Conservation (phyloP, 2,888 invertebrate genomes). For the Heliconius sara region DNA sequence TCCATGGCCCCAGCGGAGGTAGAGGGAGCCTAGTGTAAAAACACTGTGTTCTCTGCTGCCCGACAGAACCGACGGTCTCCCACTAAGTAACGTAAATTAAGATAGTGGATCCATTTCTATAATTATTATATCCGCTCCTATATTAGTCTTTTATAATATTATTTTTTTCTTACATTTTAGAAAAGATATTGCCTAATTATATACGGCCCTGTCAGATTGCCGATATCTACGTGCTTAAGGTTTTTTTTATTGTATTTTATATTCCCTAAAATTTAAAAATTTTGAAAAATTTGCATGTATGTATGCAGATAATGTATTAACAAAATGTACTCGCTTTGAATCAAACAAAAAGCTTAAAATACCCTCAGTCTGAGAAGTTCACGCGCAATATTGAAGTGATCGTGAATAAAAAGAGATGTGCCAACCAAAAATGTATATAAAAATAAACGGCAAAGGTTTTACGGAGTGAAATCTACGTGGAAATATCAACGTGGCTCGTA, state of each 20-base stretch:
- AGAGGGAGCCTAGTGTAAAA: no score
- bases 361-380: constrained; percentile 54
- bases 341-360: constrained; percentile 43
- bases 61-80: no score
- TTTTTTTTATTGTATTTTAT: background rate
- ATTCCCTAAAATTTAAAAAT: background rate
- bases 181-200: no score
- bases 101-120: no score
- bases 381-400: constrained; percentile 66
- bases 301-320: constrained; percentile 21
- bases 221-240: no score
- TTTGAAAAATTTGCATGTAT: background rate
- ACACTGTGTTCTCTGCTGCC: no score
- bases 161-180: no score
- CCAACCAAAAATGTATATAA: constrained; percentile 77
- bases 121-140: no score
- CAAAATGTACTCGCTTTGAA: constrained; percentile 31
- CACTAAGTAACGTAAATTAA: no score
- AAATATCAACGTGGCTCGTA: constrained; percentile 80
- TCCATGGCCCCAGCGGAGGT: no score
- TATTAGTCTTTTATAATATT: no score
- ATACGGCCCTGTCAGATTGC: no score
- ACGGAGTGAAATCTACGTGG: constrained; percentile 83
- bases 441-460: constrained; percentile 81
- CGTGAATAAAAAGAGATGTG: constrained; percentile 75